Conservation (phyloP, 2,797 vertebrate genomes). For the Hippopotamyrus pictus region DNA sequence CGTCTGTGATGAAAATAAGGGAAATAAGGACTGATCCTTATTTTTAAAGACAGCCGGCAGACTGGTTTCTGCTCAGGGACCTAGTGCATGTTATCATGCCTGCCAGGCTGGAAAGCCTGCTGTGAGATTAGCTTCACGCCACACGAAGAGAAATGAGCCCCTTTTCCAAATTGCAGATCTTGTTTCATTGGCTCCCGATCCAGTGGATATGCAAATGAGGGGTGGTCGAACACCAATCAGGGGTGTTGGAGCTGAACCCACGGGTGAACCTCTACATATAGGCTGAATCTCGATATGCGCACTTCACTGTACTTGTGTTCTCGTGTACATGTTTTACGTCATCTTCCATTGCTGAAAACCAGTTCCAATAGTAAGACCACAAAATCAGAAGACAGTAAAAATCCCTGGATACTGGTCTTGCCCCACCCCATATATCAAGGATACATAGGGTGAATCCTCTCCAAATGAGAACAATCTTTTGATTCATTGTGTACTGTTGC, state of each 20-base stretch:
- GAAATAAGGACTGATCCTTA: slow-evolving; percentile 14
- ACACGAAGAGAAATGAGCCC: slow-evolving; percentile 1
- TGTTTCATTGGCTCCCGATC: neutral
- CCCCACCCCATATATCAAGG: neutral
- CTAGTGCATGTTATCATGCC: neutral
- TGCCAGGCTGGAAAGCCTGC: neutral
- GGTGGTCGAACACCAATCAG: neutral
- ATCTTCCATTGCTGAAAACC: neutral
- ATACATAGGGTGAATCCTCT: neutral
- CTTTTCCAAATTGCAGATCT: neutral
- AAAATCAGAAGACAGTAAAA: neutral
- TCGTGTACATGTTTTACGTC: neutral
- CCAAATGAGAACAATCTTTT: neutral
- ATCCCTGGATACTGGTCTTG: neutral
- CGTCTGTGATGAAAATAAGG: slow-evolving; percentile 15
- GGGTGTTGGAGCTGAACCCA: neutral
- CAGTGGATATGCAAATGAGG: neutral
- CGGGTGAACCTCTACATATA: neutral
- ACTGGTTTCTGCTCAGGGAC: neutral
- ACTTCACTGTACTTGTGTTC: neutral
- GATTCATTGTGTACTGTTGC: neutral
- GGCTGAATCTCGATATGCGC: neutral
- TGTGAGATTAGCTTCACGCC: slow-evolving; percentile 10
- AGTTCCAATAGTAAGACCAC: neutral
- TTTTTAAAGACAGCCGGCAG: slow-evolving; percentile 5